Conservation (phyloP, 2,113 vertebrate species). For the Caranx melampygus region DNA sequence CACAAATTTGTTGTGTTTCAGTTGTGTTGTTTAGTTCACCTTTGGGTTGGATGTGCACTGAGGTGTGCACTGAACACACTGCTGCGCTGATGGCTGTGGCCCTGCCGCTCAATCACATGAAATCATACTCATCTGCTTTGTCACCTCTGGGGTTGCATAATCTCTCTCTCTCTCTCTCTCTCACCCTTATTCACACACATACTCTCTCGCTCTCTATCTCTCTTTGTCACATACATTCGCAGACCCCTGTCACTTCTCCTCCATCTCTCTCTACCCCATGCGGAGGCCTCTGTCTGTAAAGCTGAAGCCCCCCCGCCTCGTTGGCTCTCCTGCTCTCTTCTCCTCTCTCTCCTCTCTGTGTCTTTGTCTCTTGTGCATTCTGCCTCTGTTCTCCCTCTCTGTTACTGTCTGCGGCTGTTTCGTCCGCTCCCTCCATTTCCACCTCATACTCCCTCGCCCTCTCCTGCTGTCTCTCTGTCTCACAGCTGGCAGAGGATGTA, state of each 20-base stretch:
- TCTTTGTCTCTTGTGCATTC: constrained; percentile 56
- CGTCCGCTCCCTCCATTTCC: constrained; percentile 40
- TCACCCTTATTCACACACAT: constrained; percentile 36
- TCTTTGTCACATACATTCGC: constrained; percentile 46
- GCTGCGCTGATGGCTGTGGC: constrained; percentile 11
- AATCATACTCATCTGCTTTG: constrained; percentile 61
- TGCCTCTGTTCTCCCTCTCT: constrained; percentile 50
- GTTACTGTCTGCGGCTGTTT: constrained; percentile 61
- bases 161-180: constrained; percentile 31
- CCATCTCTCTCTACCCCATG: constrained; percentile 45
- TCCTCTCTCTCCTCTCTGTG: constrained; percentile 36
- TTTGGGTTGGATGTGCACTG: not conserved
- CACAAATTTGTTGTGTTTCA: not conserved
- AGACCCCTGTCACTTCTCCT: constrained; percentile 54
- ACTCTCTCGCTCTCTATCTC: constrained; percentile 35
- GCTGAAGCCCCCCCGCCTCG: constrained; percentile 2
- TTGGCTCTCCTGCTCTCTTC: constrained; percentile 28
- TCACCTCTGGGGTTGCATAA: constrained; percentile 66
- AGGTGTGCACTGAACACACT: not conserved
- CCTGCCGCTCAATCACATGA: constrained; percentile 52
- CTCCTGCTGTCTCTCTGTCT: constrained; percentile 63
- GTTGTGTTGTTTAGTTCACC: not conserved
- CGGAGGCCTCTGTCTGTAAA: constrained; percentile 30
- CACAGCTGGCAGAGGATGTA: constrained; percentile 64
- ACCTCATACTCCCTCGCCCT: constrained; percentile 45